Base-by-base conservation (phyloP, 2,113 vertebrate species). In the Chauna torquata region DNA sequence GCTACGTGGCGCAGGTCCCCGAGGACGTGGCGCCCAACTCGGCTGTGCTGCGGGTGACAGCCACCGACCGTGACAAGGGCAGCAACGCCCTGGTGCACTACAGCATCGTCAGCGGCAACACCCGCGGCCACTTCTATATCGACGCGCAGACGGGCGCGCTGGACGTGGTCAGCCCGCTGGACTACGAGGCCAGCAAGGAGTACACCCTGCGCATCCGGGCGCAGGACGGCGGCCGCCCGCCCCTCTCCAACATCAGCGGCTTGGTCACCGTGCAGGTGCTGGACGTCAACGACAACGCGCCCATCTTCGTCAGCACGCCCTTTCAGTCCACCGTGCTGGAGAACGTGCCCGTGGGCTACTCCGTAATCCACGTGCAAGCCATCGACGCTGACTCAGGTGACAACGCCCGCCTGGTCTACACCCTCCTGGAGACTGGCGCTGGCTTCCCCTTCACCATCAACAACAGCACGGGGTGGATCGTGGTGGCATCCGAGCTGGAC, bases 41-140 rank as follows among this genome's bases (percentile, higher is more conserved):
- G 0, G 98, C 99, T 0, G 98, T 99, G 75, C 98, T 99, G 40
- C 98, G 98, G 82, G 99, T 99, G 74, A 99, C 97, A 0, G 99
- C 99, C 62, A 99, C 99, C 0, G 99, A 99, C 77, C 94, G 98
- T 19, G 99, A 99, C 97, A 98, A 98, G 66, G 99, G 99, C 19
- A 99, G 98, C 97, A 99, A 99, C 0, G 99, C 99, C 0, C 84
- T 99, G 11, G 99, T 99, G 40, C 99, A 99, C 93, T 99, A 99
- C 78, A 99, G 99, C 98, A 99, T 99, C 91, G 99, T 99, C 98
- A 99, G 99, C 0, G 99, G 99, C 32, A 99, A 99, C 81, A 99
- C 98, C 17, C 98, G 99, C 2, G 99, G 99, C 1, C 99, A 99
- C 97, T 99, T 99, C 90, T 99, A 99, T 88, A 98, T 99, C 6